Evolutionary conservation across 2,797 vertebrate species (phyloP), one percentile per base, ranked within the genome.

Genomic region (Alfaro cultratus): DNA sequence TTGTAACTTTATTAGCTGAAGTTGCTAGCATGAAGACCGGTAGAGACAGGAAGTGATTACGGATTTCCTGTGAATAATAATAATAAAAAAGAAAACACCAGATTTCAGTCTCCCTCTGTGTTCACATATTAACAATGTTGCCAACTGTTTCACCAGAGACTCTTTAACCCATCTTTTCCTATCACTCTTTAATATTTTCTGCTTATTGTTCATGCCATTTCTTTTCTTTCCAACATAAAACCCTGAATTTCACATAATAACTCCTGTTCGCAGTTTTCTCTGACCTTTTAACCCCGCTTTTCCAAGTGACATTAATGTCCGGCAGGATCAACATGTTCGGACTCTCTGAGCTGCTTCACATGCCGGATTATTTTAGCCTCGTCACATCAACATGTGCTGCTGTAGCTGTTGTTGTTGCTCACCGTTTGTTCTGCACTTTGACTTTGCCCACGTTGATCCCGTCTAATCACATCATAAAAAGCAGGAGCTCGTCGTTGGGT

Each of bases 351-450:
- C 76, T 77, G 82, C 86, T 84, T 82, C 80, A 67, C 85, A 88
- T 90, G 74, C 86, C 83, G n/a, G 71, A 75, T 86, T 88, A 86
- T 91, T 90, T 90, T 86, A 80, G 83, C 84, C 26, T 71, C 13
- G 13, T 71, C 41, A 71, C 68, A 45, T 71, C 68, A 73, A 5
- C 83, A 85, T 71, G 43, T 77, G 85, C 75, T 57, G 55, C 81
- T 53, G 74, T 8, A 26, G 23, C 41, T n/a, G 67, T 70, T 70
- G 41, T 71, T 43, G 67, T 70, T 70, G 26, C 43, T 71, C 68
- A n/a, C 41, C 23, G 21, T 70, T 70, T 70, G 67, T 13, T 43
- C 67, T 70, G 26, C 26, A 15, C 41, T 70, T 70, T 70, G 67
- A 70, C 67, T 70, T 43, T 70, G 39, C 67, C 21, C 39, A 70